These are phyloP conservation scores for Daphoenositta chrysoptera DNA, from an alignment of 2,113 vertebrate genomes.

Conservation along the genomic window DNA sequence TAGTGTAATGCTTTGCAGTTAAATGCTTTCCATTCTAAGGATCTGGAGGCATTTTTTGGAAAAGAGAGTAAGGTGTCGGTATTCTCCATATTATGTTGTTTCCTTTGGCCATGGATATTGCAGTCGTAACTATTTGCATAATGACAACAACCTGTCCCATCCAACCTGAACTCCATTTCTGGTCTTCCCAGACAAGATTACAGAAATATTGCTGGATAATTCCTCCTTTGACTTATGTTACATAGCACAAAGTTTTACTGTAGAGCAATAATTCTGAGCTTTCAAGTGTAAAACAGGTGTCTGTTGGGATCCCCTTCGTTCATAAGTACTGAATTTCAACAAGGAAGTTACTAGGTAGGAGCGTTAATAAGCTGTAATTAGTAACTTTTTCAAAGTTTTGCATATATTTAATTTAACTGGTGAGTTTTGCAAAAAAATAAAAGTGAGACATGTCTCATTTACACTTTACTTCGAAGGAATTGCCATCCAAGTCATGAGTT, in stretches of 20 bases:
- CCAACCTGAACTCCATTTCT: neutral
- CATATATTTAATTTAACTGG: neutral
- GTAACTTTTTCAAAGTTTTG: conserved; percentile 13
- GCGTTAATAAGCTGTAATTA: conserved; percentile 26
- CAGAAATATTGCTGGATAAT: neutral
- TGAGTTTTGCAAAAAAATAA: neutral
- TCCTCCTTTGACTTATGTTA: neutral
- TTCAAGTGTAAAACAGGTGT: conserved; percentile 39
- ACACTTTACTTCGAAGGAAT: neutral
- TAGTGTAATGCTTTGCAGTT: neutral
- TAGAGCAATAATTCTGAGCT: neutral
- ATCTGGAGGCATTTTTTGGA: neutral
- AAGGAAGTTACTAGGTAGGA: conserved; percentile 5
- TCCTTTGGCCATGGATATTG: neutral
- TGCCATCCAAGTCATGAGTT: neutral
- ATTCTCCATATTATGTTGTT: neutral
- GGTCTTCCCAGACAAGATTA: neutral
- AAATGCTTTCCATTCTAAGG: neutral
- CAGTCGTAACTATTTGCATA: neutral
- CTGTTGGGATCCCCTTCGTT: neutral
- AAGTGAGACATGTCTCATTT: neutral
- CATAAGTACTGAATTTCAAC: conserved; percentile 21
- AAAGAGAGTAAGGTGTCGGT: neutral
- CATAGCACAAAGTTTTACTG: neutral
- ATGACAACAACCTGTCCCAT: neutral